These are phyloP conservation scores for Dicyrtoma fusca DNA, from an alignment of 2,888 invertebrate genomes.

Conservation along the genomic window DNA sequence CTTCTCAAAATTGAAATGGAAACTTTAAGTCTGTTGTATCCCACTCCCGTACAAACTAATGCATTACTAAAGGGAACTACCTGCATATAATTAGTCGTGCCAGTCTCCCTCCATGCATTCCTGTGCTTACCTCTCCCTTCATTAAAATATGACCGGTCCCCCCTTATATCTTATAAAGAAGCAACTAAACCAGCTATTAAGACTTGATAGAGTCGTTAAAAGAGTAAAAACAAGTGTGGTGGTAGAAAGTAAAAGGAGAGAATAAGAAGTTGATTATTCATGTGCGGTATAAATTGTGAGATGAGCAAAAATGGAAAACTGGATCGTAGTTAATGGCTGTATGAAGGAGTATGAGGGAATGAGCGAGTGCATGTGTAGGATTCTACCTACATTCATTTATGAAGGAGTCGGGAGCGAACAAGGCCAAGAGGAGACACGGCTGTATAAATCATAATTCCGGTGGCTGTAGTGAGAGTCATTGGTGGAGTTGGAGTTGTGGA, in stretches of 20 bases:
- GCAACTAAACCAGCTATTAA: too few species aligned
- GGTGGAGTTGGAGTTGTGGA: too few species aligned
- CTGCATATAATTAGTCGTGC: too few species aligned
- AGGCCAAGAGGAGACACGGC: constrained; percentile 14
- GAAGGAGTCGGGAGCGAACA: neutral
- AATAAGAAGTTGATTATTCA: constrained; percentile 2
- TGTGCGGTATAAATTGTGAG: neutral
- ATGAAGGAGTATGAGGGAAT: neutral
- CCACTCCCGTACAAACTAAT: too few species aligned
- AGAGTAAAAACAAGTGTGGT: too few species aligned
- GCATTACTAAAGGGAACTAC: too few species aligned
- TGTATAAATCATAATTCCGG: constrained; percentile 35
- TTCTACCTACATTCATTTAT: neutral
- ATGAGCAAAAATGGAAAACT: neutral
- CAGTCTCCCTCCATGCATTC: too few species aligned
- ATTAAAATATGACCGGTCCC: too few species aligned
- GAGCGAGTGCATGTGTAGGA: neutral
- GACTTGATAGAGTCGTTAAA: too few species aligned
- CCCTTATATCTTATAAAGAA: too few species aligned
- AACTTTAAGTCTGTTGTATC: neutral
- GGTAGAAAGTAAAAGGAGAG: neutral
- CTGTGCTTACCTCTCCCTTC: too few species aligned
- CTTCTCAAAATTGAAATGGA: neutral
- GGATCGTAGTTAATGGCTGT: neutral
- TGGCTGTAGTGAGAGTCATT: constrained; percentile 9